Base-by-base conservation (phyloP, 2,797 vertebrate species). In the Danio choprae region DNA sequence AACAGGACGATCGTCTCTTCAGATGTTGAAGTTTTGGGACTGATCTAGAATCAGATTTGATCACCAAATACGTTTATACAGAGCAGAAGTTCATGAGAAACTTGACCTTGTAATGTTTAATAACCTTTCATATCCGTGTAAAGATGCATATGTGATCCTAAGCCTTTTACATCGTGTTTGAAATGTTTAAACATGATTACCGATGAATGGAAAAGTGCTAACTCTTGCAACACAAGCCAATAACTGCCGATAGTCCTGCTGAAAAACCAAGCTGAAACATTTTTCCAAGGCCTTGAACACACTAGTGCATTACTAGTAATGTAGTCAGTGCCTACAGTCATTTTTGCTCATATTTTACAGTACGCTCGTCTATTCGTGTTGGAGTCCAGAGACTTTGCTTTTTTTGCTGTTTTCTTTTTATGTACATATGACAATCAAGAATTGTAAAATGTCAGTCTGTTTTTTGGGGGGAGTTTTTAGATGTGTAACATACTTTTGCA, bases 401-500 rank as follows among this genome's bases (percentile, higher is more conserved):
- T 4, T 73, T 73, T 7, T 53, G 36, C 20, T 56, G n/a, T 56
- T 46, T 29, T 9, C 41, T 38, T 62, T 50, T 2, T 43, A 51
- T 62, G 44, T 60, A 51, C 16, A 22, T 46, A 36, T 38, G 8
- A 58, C 69, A 77, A 62, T 50, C 29, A 7, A 13, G 69, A 41
- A 10, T 20, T 48, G 48, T 59, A 48, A 59, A 69, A 71, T 60
- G 18, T 43, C 29, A 44, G 13, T 48, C 12, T 22, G 29, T 70
- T 22, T n/a, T 78, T 8, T 43, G 46, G 50, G 77, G 44, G 11
- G 44, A 5, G 5, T 44, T 59, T 77, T 59, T 69, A 56, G 40
- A 68, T 71, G 68, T 72, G 18, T 73, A 72, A 63, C 18, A 46
- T 70, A 63, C 36, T 63, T 79, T 72, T 51, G 50, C 60, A 64